Conservation (phyloP, 30 jellyfish, hydroid and myxozoan species). For the Phacellophora camtschatica region DNA sequence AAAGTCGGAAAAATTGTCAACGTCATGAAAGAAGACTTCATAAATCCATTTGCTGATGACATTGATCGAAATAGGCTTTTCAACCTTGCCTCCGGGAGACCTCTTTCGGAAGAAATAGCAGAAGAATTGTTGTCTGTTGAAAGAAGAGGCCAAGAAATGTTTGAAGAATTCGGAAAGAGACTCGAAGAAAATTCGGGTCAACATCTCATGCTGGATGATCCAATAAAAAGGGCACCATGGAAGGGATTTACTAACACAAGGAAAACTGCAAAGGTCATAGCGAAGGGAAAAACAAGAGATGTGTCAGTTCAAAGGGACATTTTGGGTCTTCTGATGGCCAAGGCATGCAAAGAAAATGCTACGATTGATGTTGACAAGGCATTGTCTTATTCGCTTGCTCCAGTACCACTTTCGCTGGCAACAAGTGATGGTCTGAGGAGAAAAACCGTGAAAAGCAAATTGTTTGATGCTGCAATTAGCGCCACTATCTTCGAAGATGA, state of each 20-base stretch:
- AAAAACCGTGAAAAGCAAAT: not conserved
- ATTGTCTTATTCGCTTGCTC: not conserved
- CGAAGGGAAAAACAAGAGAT: not conserved
- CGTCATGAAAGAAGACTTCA: not conserved
- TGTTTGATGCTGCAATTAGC: not conserved
- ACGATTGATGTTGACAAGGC: not conserved
- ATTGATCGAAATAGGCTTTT: conserved; percentile 5
- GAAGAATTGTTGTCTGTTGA: too few species aligned
- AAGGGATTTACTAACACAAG: conserved; percentile 16
- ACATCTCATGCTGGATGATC: not conserved
- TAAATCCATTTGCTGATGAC: conserved; percentile 36
- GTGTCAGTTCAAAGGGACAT: not conserved
- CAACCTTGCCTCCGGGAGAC: conserved; percentile 64
- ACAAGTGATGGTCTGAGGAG: not conserved
- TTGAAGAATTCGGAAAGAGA: conserved; percentile 16
- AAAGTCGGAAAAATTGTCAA: not conserved
- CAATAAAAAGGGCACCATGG: conserved; percentile 23
- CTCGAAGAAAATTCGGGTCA: not conserved
- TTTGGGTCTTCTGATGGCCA: not conserved
- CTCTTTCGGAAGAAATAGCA: too few species aligned
- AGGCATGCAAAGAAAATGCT: conserved; percentile 4
- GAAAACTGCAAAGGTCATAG: not conserved
- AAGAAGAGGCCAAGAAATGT: conserved; percentile 31
- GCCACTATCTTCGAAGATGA: not conserved
- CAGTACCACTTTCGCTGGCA: not conserved